Conservation (phyloP, 2,888 invertebrate genomes). For the Galerucella nymphaeae region DNA sequence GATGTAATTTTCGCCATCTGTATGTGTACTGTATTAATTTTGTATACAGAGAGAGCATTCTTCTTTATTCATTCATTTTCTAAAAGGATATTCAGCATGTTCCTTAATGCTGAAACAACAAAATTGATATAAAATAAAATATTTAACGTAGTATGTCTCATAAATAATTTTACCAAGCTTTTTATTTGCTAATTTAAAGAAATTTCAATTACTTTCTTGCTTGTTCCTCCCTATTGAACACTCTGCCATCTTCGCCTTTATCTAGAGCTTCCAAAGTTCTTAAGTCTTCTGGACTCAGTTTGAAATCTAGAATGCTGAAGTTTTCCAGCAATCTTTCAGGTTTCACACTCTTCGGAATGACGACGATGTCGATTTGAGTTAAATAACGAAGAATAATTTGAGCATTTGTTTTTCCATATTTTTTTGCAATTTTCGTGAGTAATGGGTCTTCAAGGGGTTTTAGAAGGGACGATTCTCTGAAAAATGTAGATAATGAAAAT, state of each 20-base stretch:
- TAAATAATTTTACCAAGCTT: neutral
- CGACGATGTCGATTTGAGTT: conserved; percentile 78
- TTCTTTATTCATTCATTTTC: neutral
- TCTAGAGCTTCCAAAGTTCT: conserved; percentile 71
- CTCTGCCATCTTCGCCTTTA: conserved; percentile 64
- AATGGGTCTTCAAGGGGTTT: conserved; percentile 42
- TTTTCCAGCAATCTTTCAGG: conserved; percentile 78
- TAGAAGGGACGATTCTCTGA: conserved; percentile 21
- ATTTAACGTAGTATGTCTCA: too few species aligned
- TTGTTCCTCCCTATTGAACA: neutral
- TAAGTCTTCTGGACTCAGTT: conserved; percentile 72
- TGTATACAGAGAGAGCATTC: too few species aligned
- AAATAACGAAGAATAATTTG: conserved; percentile 78
- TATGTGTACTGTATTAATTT: too few species aligned
- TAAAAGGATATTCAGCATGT: conserved; percentile 30
- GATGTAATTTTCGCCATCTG: too few species aligned
- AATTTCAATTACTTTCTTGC: conserved; percentile 9
- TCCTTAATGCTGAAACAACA: conserved; percentile 19
- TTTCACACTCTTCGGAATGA: conserved; percentile 87
- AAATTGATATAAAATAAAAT: neutral
- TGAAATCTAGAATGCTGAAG: conserved; percentile 78
- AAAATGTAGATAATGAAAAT: conserved; percentile 1
- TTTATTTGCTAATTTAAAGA: neutral
- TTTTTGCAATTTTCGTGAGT: conserved; percentile 66
- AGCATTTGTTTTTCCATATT: conserved; percentile 75